Percentiles rank a stretch among this genome's conserved stretches.
phyloP scores from a whole-genome alignment of 1,140 invertebrate genomes.

The Drosophila nasuta region DNA sequence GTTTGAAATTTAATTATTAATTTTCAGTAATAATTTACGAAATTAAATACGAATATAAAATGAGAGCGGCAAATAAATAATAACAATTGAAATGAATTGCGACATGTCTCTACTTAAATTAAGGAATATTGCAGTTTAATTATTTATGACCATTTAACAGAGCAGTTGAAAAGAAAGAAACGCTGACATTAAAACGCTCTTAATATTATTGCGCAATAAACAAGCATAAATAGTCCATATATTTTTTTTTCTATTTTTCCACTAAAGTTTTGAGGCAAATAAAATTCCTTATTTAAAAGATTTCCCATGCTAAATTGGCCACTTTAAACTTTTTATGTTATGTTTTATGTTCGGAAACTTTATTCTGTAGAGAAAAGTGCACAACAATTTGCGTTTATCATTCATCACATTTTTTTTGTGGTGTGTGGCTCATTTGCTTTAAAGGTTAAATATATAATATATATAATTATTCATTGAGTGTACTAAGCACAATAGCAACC shows the following conservation, averaged over 20 bases:
- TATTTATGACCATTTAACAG: background rate
- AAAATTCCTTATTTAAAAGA: too few species aligned
- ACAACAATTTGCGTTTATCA: background rate
- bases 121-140: conserved; percentile 3
- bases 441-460: conserved; percentile 6
- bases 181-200: background rate
- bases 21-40: conserved; percentile 10
- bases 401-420: background rate
- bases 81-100: conserved; percentile 9
- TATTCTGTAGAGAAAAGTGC: background rate
- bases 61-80: background rate
- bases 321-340: background rate
- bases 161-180: background rate
- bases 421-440: background rate
- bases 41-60: background rate
- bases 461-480: conserved; percentile 31
- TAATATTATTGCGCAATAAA: background rate
- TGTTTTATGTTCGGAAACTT: background rate
- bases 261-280: too few species aligned
- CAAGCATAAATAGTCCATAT: background rate
- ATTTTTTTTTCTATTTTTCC: too few species aligned
- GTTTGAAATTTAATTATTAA: conserved; percentile 16
- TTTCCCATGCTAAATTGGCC: too few species aligned
- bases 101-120: background rate
- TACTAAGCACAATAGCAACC: conserved; percentile 2